Base-by-base conservation (phyloP, 2,888 invertebrate species). In the Nomada goodeniana region DNA sequence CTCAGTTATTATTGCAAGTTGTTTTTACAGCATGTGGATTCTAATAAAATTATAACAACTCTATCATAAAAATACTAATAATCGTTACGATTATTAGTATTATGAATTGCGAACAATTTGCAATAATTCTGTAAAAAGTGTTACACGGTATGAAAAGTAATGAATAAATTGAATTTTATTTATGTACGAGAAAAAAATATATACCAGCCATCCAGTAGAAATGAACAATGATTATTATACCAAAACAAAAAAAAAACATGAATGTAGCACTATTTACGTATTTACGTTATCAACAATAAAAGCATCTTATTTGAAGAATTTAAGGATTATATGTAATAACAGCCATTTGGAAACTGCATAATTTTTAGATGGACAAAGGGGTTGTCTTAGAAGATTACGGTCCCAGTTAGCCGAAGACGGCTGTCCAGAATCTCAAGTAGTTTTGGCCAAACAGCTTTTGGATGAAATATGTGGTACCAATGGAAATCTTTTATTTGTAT, bases 381-480 rank as follows among this genome's bases (percentile, higher is more conserved):
- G 96, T 85, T 96, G 96, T 67, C 93, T 96, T 73, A 95, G 95
- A 91, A 94, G 96, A 69, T 94, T 96, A 67, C 94, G 96, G 44
- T 95, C 92, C 90, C 97, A 97, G 91, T 94, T 98, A 84, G 98
- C 98, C 0, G 97, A 97, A 90, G 98, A 98, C 94, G 98, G 98
- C 11, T 98, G 98, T 93, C 97, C 97, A 0, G 98, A 98, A 91
- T 97, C 98, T 13, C 98, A 98, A 94, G 97, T 98, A 82, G 97
- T 97, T 73, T 94, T 98, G 77, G 98, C 98, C 3, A 97, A 97
- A 91, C 96, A 97, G 90, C 94, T 98, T 55, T 94, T 98, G 88
- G 96, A 97, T 89, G 97, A 97, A 91, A 95, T 95, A 94, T 96
- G 96, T 94, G 97, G 97, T 97, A 76, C 3, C 52, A 26, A 55